These are phyloP conservation scores for Macquaria ambigua DNA, from an alignment of 2,113 vertebrate species.

Conservation along the genomic window DNA sequence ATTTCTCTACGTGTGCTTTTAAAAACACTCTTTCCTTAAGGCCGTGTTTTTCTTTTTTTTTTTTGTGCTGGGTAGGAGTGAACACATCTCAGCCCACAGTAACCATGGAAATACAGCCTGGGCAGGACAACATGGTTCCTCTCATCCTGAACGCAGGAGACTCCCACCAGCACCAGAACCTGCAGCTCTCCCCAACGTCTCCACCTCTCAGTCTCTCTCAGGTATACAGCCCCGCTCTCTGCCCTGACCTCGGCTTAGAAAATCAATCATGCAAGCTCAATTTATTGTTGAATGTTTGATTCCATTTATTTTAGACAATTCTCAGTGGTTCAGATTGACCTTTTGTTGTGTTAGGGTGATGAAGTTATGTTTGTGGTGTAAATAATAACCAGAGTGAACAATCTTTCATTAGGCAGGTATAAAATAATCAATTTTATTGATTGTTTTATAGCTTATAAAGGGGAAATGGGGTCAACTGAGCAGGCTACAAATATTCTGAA, in stretches of 20 bases:
- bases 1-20: slow-evolving; percentile 39
- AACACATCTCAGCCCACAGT: slow-evolving; percentile 82
- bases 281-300: background rate
- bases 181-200: slow-evolving; percentile 89
- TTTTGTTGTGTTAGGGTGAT: background rate
- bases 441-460: background rate
- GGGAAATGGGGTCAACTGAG: background rate
- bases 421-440: background rate
- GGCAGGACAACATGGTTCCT: slow-evolving; percentile 84
- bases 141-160: slow-evolving; percentile 88
- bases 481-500: background rate
- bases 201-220: slow-evolving; percentile 91
- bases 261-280: background rate
- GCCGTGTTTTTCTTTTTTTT: background rate
- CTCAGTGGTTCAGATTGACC: background rate
- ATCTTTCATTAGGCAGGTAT: background rate
- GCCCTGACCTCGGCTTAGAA: background rate
- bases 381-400: background rate
- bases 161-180: slow-evolving; percentile 84
- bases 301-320: background rate
- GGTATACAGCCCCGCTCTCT: slow-evolving; percentile 74
- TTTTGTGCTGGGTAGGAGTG: slow-evolving; percentile 83
- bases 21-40: slow-evolving; percentile 30
- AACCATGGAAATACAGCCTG: slow-evolving; percentile 85
- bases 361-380: background rate